phyloP scores from a whole-genome alignment of 2,888 invertebrate genomes.

The Habroteleia sp. region DNA sequence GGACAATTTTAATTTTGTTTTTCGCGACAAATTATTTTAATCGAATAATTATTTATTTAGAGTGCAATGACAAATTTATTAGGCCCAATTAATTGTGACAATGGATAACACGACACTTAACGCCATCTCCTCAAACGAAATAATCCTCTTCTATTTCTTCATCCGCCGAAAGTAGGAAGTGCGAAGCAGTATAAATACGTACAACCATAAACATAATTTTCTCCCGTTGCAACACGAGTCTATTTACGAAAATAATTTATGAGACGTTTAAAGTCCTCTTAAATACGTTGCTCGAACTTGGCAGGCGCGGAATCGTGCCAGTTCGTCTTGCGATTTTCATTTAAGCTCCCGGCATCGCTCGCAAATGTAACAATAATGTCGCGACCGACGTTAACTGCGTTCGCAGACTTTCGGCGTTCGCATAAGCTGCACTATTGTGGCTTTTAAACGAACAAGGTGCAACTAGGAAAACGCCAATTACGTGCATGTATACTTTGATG shows the following conservation, averaged over 20 bases:
- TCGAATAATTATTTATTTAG: constrained; percentile 7
- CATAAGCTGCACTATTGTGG: neutral
- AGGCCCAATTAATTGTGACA: constrained; percentile 32
- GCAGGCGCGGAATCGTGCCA: constrained; percentile 37
- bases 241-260: constrained; percentile 62
- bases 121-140: constrained; percentile 46
- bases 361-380: constrained; percentile 11
- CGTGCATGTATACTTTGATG: constrained; percentile 40
- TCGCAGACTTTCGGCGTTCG: constrained; percentile 10
- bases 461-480: constrained; percentile 57
- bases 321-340: constrained; percentile 29
- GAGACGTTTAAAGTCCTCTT: constrained; percentile 59
- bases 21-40: constrained; percentile 8
- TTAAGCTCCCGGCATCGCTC: neutral
- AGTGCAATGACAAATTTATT: constrained; percentile 25
- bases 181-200: constrained; percentile 53
- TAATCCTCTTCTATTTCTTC: constrained; percentile 44
- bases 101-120: constrained; percentile 43
- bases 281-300: constrained; percentile 52
- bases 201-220: constrained; percentile 61
- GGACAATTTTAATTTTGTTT: too few relatives aligned
- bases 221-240: constrained; percentile 42
- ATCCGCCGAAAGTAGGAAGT: constrained; percentile 43
- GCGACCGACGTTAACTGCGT: constrained; percentile 11
- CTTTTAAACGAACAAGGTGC: constrained; percentile 29